A percentile compares a stretch with the other conserved stretches of the same genome.
phyloP scores from a whole-genome alignment of 2,888 invertebrate genomes.

The Sminthurinus aureus region DNA sequence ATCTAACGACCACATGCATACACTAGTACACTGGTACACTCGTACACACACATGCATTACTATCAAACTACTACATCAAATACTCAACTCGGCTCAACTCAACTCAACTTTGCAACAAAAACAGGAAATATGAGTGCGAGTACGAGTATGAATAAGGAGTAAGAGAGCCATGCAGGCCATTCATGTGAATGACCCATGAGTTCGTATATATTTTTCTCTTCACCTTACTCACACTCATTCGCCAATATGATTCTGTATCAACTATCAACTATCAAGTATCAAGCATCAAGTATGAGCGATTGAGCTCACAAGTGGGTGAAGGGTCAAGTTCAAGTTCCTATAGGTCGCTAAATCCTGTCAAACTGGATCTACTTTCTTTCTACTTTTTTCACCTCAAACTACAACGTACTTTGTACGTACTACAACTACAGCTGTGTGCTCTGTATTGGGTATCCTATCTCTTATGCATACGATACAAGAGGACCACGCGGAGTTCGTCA shows the following conservation, averaged over 20 bases:
- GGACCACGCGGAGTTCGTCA: slow-evolving; percentile 22
- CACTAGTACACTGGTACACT: not conserved
- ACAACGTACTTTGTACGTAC: not conserved
- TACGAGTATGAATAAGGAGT: not conserved
- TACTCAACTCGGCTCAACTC: not conserved
- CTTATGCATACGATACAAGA: too few species aligned
- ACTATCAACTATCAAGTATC: not conserved
- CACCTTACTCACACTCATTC: slow-evolving; percentile 19
- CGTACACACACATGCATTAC: not conserved
- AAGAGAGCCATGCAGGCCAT: slow-evolving; percentile 4
- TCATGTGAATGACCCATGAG: slow-evolving; percentile 31
- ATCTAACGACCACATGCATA: slow-evolving; percentile 12
- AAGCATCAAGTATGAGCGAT: not conserved
- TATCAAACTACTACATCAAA: slow-evolving; percentile 8
- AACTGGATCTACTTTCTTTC: slow-evolving; percentile 58
- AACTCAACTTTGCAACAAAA: slow-evolving; percentile 15
- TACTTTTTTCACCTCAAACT: slow-evolving; percentile 41
- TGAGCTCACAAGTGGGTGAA: slow-evolving; percentile 56
- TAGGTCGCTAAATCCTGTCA: slow-evolving; percentile 59
- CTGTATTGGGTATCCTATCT: too few species aligned
- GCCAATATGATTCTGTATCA: not conserved
- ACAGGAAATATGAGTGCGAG: slow-evolving; percentile 32
- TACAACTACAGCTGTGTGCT: too few species aligned
- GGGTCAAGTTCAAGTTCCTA: slow-evolving; percentile 58
- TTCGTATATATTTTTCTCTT: not conserved